Conservation (phyloP, 53 echinoderm and acorn worm species). For the Stichopus horrens region DNA sequence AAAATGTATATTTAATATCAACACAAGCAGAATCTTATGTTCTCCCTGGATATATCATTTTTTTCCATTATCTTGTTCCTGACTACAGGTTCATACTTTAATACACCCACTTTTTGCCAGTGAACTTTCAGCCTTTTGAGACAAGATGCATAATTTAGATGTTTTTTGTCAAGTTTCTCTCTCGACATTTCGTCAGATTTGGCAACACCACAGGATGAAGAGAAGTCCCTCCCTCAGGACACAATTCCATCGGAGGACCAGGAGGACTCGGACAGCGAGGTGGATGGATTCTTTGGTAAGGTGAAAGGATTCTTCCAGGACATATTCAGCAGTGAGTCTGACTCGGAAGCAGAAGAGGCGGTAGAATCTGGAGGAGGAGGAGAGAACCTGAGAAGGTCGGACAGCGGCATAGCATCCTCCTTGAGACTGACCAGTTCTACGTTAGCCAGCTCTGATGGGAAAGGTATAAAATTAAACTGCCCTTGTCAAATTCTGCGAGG, state of each 20-base stretch:
- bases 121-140: background rate
- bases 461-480: background rate
- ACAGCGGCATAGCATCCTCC: conserved; percentile 79
- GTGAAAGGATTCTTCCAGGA: conserved; percentile 91
- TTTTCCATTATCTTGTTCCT: too few species aligned
- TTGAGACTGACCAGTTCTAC: conserved; percentile 52
- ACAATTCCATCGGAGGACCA: conserved; percentile 61
- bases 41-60: too few species aligned
- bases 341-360: conserved; percentile 71
- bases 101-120: too few species aligned
- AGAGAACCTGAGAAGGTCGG: conserved; percentile 53
- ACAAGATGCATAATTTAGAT: too few species aligned
- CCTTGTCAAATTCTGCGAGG: too few species aligned
- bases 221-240: conserved; percentile 70
- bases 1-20: too few species aligned
- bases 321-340: conserved; percentile 90
- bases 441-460: conserved; percentile 41
- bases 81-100: too few species aligned
- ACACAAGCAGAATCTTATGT: too few species aligned
- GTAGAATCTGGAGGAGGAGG: background rate
- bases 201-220: conserved; percentile 85
- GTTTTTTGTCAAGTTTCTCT: background rate
- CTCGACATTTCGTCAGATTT: conserved; percentile 56
- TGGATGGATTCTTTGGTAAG: conserved; percentile 89
- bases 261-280: conserved; percentile 69